Evolutionary conservation across 2,797 vertebrate species (phyloP).

Genomic region (Eulemur albifrons): DNA sequence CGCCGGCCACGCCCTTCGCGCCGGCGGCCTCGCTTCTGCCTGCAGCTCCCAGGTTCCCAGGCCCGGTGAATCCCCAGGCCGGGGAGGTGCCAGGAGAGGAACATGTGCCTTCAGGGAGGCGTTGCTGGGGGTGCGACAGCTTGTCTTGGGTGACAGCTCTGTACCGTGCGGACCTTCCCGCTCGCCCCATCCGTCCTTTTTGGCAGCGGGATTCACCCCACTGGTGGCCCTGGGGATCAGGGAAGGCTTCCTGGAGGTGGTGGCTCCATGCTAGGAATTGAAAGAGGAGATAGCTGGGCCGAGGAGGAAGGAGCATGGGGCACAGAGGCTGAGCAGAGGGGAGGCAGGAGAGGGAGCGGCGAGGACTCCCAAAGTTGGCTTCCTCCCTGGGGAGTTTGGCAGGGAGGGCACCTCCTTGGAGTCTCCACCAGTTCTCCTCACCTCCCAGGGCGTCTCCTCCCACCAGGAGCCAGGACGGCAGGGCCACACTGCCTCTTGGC

Average conservation of each 20-base stretch:
- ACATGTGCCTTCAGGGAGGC: background rate
- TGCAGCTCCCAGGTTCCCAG: fast-evolving
- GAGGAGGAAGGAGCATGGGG: background rate
- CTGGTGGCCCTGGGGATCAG: background rate
- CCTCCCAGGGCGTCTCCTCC: background rate
- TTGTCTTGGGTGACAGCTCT: background rate
- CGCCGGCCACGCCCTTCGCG: no score
- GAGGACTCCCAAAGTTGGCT: background rate
- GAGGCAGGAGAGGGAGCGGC: background rate
- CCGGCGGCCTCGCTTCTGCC: background rate
- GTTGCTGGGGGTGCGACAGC: background rate
- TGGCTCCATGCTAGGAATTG: background rate
- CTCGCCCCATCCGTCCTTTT: background rate
- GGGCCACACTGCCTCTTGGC: background rate
- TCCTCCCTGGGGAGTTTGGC: background rate
- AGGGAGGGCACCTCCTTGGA: background rate
- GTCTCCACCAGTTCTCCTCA: background rate
- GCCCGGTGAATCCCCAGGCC: fast-evolving
- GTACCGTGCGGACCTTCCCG: background rate
- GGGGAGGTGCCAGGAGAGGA: background rate
- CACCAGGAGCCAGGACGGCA: no score
- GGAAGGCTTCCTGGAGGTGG: background rate
- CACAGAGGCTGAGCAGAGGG: background rate
- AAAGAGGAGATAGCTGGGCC: background rate
- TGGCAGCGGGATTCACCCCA: background rate